These are phyloP conservation scores for Tretioscincus oriximinensis DNA, from an alignment of 2,113 vertebrate genomes.

Conservation along the genomic window DNA sequence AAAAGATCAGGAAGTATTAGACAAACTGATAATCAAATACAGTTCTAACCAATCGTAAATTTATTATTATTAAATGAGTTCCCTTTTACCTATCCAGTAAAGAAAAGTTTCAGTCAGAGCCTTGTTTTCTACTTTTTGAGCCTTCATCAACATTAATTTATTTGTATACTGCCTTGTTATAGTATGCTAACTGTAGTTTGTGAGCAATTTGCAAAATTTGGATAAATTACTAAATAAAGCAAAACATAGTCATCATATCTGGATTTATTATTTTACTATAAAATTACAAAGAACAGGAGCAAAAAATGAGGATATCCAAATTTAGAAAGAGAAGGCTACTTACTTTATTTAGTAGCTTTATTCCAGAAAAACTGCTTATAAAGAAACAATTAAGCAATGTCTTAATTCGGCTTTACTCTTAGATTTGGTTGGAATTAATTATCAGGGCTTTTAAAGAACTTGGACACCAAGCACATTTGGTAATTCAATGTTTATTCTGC, in stretches of 20 bases:
- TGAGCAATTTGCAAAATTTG: no score
- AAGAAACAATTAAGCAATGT: no score
- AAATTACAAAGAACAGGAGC: neutral
- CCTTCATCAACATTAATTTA: no score
- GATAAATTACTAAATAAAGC: no score
- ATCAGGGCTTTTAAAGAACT: slow-evolving; percentile 33
- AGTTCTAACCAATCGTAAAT: neutral
- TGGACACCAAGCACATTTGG: slow-evolving; percentile 39
- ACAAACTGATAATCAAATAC: neutral
- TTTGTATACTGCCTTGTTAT: no score
- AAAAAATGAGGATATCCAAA: neutral
- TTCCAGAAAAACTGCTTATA: no score
- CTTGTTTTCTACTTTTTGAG: neutral
- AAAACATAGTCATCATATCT: no score
- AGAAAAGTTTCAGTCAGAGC: no score
- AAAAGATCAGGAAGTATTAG: neutral
- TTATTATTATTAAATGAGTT: neutral
- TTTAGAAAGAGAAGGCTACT: no score
- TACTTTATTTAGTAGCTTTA: no score
- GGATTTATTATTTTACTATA: no score
- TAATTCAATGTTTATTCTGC: slow-evolving; percentile 55
- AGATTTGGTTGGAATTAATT: slow-evolving; percentile 22
- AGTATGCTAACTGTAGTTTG: no score
- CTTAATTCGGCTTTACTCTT: neutral
- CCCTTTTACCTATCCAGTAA: neutral